phyloP scores from a whole-genome alignment of 2,888 invertebrate genomes.

The Tetragonisca angustula region DNA sequence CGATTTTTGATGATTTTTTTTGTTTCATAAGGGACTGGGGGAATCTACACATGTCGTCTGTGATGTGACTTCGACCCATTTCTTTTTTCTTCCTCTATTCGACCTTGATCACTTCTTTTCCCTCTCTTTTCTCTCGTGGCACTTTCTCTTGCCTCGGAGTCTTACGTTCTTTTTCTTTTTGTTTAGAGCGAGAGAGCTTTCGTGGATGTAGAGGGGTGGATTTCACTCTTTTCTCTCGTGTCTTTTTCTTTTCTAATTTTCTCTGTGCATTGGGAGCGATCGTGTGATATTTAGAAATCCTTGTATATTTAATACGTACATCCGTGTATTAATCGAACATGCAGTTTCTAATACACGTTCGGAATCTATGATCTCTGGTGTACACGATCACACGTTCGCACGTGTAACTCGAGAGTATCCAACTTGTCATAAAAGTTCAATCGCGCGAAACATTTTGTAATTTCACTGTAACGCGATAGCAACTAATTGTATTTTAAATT shows the following conservation, averaged over 20 bases:
- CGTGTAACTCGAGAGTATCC: no score
- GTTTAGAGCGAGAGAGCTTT: neutral
- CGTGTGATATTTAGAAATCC: neutral
- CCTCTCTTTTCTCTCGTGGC: neutral
- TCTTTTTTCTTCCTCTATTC: neutral
- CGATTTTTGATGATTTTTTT: neutral
- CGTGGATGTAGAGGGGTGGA: neutral
- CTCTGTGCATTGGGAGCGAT: neutral
- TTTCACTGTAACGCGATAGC: no score
- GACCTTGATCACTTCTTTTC: neutral
- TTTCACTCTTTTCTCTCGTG: neutral
- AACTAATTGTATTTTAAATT: no score
- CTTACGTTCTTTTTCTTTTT: neutral
- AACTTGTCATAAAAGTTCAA: no score
- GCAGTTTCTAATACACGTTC: no score
- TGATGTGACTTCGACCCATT: no score
- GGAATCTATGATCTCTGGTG: no score
- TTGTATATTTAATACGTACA: neutral
- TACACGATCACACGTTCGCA: no score
- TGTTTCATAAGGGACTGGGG: conserved; percentile 7
- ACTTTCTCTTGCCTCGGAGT: neutral
- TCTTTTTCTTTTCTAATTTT: neutral
- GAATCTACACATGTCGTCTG: no score
- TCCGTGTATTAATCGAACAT: neutral
- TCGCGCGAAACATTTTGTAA: no score